These are phyloP conservation scores for Pangasius krempfi DNA, from an alignment of 2,797 vertebrate genomes.

Conservation along the genomic window DNA sequence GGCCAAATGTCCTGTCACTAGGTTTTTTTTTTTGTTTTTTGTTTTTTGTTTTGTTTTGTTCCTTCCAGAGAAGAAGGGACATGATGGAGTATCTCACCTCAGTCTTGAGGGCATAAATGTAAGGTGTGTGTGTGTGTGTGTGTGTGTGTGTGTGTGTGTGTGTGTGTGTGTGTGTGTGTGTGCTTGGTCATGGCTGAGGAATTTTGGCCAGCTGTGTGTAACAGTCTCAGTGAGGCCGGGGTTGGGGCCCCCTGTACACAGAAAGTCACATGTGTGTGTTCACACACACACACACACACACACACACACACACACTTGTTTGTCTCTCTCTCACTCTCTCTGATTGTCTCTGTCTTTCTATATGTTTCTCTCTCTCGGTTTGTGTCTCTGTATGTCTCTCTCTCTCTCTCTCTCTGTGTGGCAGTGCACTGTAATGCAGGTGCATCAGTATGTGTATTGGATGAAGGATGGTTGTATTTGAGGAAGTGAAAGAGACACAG, in stretches of 20 bases:
- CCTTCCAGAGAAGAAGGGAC: neutral
- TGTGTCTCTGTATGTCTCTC: neutral
- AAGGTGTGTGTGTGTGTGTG: slow-evolving; percentile 48
- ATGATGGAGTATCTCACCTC: slow-evolving; percentile 71
- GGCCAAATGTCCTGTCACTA: neutral
- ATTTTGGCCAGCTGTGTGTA: slow-evolving; percentile 77
- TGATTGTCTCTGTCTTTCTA: neutral
- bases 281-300: neutral
- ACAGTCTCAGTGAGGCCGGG: slow-evolving; percentile 55
- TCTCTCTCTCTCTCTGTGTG: slow-evolving; percentile 23
- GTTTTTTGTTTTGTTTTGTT: neutral
- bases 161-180: slow-evolving; percentile 35
- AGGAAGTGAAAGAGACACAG: slow-evolving; percentile 13
- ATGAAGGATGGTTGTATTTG: slow-evolving; percentile 72
- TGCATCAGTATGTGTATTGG: slow-evolving; percentile 36
- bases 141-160: slow-evolving; percentile 39
- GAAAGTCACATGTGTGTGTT: slow-evolving; percentile 27
- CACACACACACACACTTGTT: neutral
- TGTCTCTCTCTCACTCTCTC: too few species aligned
- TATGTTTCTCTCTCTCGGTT: neutral
- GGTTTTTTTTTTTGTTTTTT: neutral
- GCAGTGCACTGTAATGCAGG: slow-evolving; percentile 68
- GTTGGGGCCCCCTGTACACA: slow-evolving; percentile 34
- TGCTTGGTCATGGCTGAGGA: slow-evolving; percentile 67
- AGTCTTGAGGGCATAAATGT: slow-evolving; percentile 68